Base-by-base conservation (phyloP, 2,113 vertebrate species). In the Oxyura jamaicensis region DNA sequence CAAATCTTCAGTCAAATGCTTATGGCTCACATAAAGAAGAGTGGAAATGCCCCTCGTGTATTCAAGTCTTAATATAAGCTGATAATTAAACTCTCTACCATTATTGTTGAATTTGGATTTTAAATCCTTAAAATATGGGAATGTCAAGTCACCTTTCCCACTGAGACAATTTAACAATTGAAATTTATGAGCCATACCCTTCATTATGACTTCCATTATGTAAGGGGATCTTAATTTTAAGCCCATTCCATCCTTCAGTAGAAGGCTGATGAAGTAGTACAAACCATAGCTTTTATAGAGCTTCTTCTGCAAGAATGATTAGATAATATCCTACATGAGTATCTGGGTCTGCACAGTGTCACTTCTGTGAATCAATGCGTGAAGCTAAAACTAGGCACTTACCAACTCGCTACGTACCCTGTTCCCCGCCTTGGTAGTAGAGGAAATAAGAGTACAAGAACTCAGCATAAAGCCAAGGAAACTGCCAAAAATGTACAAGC, bases 131-230 rank as follows among this genome's bases (percentile, higher is more conserved):
- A 97, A 84, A 85, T 92, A 84, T 71, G 74, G 91, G 71, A 96
- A 83, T 62, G 72, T 88, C 86, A 92, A 93, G 86, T 88, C 91
- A 97, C 93, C 68, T 90, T 97, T 93, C 74, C 94, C 77, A 91
- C 86, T 69, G 96, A 96, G 90, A 96, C 91, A 97, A 96, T 86
- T 94, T 95, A 87, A 96, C 90, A 95, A 97, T 56, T 91, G 94
- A 84, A 97, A 96, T 97, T 95, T 95, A 97, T 92, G 96, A 97
- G 78, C 88, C 96, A 31, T 95, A 91, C 73, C 86, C 86, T 95
- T 96, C 95, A 88, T 96, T 90, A 93, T 63, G 78, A 88, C 86
- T 95, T 52, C 78, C 71, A 63, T 91, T 96, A 90, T 92, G 83
- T 86, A 80, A 94, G 28, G 14, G 92, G 84, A 92, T 94, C 88